phyloP scores from a whole-genome alignment of 1,140 invertebrate species.

The Phocides pigmalion region DNA sequence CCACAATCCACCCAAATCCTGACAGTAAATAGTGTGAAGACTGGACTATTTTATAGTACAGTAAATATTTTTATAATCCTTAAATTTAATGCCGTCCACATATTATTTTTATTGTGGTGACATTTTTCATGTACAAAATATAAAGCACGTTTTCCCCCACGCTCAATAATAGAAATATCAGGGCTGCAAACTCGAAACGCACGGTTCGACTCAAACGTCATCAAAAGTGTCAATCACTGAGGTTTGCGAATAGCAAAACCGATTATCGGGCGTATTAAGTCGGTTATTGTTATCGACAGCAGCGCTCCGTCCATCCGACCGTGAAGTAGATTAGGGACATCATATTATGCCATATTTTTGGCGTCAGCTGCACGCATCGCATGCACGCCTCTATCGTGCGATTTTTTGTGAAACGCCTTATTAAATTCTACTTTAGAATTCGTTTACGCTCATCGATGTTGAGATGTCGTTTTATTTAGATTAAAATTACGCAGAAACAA shows the following conservation, averaged over 20 bases:
- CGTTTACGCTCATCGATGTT: constrained; percentile 5
- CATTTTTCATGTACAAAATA: constrained; percentile 25
- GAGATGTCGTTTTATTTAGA: constrained; percentile 20
- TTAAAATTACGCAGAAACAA: constrained; percentile 39
- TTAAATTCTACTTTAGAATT: constrained; percentile 56
- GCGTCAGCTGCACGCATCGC: constrained; percentile 79
- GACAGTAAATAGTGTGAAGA: background rate
- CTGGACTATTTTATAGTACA: constrained; percentile 5
- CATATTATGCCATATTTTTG: constrained; percentile 79
- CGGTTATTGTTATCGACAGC: constrained; percentile 80
- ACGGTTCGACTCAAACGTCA: constrained; percentile 67
- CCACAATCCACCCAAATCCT: too few species aligned
- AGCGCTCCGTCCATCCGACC: constrained; percentile 63
- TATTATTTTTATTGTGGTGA: constrained; percentile 23
- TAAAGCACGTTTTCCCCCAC: constrained; percentile 9
- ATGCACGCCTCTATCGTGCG: constrained; percentile 56
- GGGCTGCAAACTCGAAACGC: constrained; percentile 50
- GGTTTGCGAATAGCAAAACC: constrained; percentile 80
- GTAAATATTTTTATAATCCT: constrained; percentile 25
- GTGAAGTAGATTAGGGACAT: constrained; percentile 81
- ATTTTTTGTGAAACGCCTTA: constrained; percentile 59
- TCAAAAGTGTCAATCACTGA: constrained; percentile 80
- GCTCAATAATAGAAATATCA: constrained; percentile 54
- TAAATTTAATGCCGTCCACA: background rate
- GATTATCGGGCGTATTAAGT: constrained; percentile 82